These are phyloP conservation scores for Drosophila persimilis DNA, from an alignment of 1,140 invertebrate species.

Conservation along the genomic window DNA sequence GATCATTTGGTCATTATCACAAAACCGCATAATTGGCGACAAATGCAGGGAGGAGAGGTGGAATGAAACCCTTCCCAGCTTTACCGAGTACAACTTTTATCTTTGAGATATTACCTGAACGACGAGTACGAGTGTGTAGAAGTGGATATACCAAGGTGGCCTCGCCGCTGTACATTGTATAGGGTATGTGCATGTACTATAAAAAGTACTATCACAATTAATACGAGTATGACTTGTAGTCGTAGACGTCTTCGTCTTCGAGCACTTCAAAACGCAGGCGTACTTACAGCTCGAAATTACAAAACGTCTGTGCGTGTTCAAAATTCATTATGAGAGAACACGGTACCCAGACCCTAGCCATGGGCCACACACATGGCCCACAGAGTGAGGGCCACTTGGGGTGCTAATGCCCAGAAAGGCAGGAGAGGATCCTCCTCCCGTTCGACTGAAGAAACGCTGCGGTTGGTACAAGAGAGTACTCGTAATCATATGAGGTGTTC, in stretches of 20 bases:
- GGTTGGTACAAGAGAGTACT: slow-evolving; percentile 24
- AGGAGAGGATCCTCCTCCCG: slow-evolving; percentile 6
- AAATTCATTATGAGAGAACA: slow-evolving; percentile 73
- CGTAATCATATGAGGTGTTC: slow-evolving; percentile 70
- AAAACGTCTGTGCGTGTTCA: slow-evolving; percentile 81
- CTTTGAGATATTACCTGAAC: slow-evolving; percentile 4
- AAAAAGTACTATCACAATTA: slow-evolving; percentile 25
- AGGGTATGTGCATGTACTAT: slow-evolving; percentile 51
- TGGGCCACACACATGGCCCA: slow-evolving; percentile 21
- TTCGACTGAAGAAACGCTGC: slow-evolving; percentile 28
- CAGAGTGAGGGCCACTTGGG: slow-evolving; percentile 29
- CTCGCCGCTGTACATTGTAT: slow-evolving; percentile 54
- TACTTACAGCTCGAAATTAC: slow-evolving; percentile 59
- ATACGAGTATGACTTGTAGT: slow-evolving; percentile 38
- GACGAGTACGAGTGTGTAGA: not conserved
- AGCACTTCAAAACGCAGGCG: slow-evolving; percentile 60
- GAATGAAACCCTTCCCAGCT: slow-evolving; percentile 19
- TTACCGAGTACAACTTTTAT: slow-evolving; percentile 7
- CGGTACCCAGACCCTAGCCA: slow-evolving; percentile 24
- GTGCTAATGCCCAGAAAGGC: slow-evolving; percentile 37
- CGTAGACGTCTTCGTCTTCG: slow-evolving; percentile 27
- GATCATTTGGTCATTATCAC: slow-evolving; percentile 81
- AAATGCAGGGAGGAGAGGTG: slow-evolving; percentile 40
- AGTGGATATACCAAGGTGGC: slow-evolving; percentile 39
- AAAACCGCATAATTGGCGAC: slow-evolving; percentile 82